Base-by-base conservation (phyloP, 2,797 vertebrate species). In the Sternotherus odoratus region DNA sequence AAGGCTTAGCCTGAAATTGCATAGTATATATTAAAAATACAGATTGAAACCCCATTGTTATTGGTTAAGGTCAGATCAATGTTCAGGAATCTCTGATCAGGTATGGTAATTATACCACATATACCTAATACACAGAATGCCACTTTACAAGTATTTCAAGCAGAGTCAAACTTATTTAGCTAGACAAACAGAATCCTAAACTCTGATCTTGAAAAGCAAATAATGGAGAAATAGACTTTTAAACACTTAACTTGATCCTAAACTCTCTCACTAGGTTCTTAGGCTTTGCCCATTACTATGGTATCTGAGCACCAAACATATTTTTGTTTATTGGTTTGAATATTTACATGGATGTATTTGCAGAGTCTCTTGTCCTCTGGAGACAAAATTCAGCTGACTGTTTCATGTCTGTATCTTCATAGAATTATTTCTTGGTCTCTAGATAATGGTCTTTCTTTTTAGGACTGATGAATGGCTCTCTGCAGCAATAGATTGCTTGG, bases 391-490 rank as follows among this genome's bases (percentile, higher is more conserved):
- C n/a, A 63, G 17, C 12, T n/a, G 39, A 15, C 39, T 75, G 26
- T 26, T 80, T 54, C 30, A 54, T 33, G 19, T 69, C 86, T 72
- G 15, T 77, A 77, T 48, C 53, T 24, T 48, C 82, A 3, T 48
- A 86, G 54, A 50, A 36, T 57, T 46, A 48, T 69, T 51, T 24
- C 86, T 53, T 85, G 49, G 60, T 87, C 46, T 78, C 90, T 89
- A 49, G n/a, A 36, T 91, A 85, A 88, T 50, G 9, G 8, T 39
- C 94, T 82, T 86, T 50, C 89, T 79, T 95, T 88, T 43, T 96
- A 99, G 99, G 97, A 98, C 98, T 53, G 99, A 99, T 15, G 98
- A 99, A 95, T 99, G 99, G 99, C 98, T 99, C 91, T 99, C 99
- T 0, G 98, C 98, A 53, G 99, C 99, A 1, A 98, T 99, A 80